Conservation (phyloP, 2,888 invertebrate genomes). For the Troides oblongomaculatus region DNA sequence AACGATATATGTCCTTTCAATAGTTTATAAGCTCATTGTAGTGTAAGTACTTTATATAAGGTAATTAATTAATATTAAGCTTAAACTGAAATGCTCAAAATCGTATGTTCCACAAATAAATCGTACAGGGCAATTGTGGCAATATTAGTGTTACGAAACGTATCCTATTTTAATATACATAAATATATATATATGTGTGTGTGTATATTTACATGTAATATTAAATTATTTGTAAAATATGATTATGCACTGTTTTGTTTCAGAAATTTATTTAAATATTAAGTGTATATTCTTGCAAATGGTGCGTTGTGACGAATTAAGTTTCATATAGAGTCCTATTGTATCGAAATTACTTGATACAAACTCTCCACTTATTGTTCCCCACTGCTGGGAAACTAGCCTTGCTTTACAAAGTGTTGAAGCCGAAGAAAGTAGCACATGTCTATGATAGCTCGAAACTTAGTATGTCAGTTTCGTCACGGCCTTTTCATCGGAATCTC, state of each 20-base stretch:
- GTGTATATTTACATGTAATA: slow-evolving; percentile 17
- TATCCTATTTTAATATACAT: slow-evolving; percentile 34
- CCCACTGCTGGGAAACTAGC: no score
- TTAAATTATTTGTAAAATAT: slow-evolving; percentile 24
- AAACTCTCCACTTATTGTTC: no score
- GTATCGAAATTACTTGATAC: no score
- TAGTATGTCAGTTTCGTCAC: no score
- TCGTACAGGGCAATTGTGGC: slow-evolving; percentile 29
- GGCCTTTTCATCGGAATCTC: no score
- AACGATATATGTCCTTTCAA: not conserved
- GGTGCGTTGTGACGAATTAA: no score
- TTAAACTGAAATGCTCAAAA: slow-evolving; percentile 24
- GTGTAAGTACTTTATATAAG: not conserved
- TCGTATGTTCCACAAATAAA: slow-evolving; percentile 27
- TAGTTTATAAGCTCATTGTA: not conserved
- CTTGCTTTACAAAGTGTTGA: no score
- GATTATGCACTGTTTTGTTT: slow-evolving; percentile 55
- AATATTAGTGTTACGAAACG: slow-evolving; percentile 26
- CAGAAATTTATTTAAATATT: slow-evolving; percentile 31
- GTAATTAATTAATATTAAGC: not conserved
- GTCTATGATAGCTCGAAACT: no score
- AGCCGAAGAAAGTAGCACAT: no score
- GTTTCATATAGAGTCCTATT: no score
- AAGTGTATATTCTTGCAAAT: slow-evolving; percentile 23
- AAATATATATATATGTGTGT: slow-evolving; percentile 36